Base-by-base conservation (phyloP, 2,113 vertebrate species). In the Nibea coibor region DNA sequence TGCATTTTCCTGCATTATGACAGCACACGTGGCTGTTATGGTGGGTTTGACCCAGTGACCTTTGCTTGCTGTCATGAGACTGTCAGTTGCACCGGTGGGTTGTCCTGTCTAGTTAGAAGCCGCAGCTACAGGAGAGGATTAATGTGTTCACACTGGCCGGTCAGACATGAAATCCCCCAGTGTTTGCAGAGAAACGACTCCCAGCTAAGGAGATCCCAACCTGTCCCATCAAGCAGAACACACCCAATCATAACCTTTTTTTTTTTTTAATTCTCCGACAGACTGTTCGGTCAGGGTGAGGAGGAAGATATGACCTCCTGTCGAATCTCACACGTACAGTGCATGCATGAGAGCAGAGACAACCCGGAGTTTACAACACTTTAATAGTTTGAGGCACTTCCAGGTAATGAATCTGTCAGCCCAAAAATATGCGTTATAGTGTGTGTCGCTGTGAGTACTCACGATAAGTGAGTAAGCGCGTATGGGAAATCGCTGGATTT, bases 61-160 rank as follows among this genome's bases (percentile, higher is more conserved):
- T 54, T n/a, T 71, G 9, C 51, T 54, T 59, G 66, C 42, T 63
- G 62, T 45, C 47, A 61, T 67, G 74, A 78, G 80, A 67, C 74
- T 19, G 63, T 87, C 81, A 39, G 31, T 72, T 50, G 20, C 62
- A 84, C 59, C 58, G 57, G 63, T 20, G 48, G 66, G 74, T 64
- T 42, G 80, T 42, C 71, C 42, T 47, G 56, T 72, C 57, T 17
- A 72, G 17, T 88, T 62, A 73, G 51, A 35, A 62, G 77, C 73
- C 72, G 78, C 15, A 22, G 51, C 73, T 45, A 68, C 73, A 73
- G 45, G 66, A 75, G 22, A 79, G 71, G 74, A 85, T 87, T 83
- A 77, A 74, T 80, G 26, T 76, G 68, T 75, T 82, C 10, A 69
- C 78, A 80, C 2, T 11, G 59, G 61, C 56, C 68, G 45, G 8